Conservation (phyloP, 23 tunicate species). For the Styela clava region DNA sequence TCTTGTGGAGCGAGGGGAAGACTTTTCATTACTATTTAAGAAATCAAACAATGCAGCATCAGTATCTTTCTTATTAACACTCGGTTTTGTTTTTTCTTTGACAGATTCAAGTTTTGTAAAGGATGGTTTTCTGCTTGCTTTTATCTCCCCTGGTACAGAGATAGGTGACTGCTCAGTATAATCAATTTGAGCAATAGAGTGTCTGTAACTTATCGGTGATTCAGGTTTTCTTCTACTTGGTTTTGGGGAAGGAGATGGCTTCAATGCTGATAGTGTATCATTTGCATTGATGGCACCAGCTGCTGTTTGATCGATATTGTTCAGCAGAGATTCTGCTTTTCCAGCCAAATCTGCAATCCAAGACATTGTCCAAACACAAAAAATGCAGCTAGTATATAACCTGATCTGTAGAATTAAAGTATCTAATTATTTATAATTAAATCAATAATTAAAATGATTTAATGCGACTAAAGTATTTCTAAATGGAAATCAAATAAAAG, state of each 20-base stretch:
- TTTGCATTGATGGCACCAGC: slow-evolving; percentile 70
- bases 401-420: no score
- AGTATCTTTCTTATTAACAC: neutral
- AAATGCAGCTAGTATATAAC: no score
- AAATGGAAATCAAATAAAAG: no score
- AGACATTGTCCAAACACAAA: slow-evolving; percentile 44
- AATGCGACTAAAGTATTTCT: no score
- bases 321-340: slow-evolving; percentile 84
- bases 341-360: slow-evolving; percentile 89
- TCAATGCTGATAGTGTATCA: slow-evolving; percentile 12
- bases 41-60: slow-evolving; percentile 87
- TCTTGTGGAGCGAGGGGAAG: slow-evolving; percentile 10
- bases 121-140: neutral
- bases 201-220: neutral
- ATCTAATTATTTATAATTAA: no score
- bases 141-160: neutral
- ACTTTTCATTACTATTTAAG: slow-evolving; percentile 54
- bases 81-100: neutral
- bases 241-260: neutral
- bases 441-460: no score
- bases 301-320: slow-evolving; percentile 93
- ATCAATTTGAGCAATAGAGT: neutral
- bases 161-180: neutral
- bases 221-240: neutral
- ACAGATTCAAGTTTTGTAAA: slow-evolving; percentile 8